Percentiles rank a stretch among this genome's conserved stretches.
These are phyloP conservation scores for Heliconius charithonia DNA, from an alignment of 2,888 invertebrate genomes.

Conservation along the genomic window DNA sequence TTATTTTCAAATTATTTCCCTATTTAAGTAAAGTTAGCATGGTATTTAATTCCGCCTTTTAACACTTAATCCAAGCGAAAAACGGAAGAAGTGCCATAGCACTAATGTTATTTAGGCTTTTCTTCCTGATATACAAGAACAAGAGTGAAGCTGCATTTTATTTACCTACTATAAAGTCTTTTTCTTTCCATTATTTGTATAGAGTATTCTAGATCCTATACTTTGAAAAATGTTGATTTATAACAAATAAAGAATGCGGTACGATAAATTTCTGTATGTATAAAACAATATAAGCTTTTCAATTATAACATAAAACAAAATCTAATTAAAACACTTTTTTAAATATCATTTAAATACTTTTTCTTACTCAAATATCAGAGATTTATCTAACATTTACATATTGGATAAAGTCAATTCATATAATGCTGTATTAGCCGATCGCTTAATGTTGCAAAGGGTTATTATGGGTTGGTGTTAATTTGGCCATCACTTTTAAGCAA, in stretches of 20 bases:
- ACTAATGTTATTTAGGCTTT: background rate
- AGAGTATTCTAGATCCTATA: background rate
- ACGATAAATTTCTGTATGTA: background rate
- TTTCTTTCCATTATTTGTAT: background rate
- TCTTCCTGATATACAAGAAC: background rate
- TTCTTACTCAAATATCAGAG: background rate
- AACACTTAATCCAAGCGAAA: background rate
- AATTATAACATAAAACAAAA: no score
- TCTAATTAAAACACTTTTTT: background rate
- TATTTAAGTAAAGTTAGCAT: background rate
- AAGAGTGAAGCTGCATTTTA: background rate
- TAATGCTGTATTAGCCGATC: background rate
- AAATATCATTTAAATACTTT: background rate
- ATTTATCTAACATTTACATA: background rate
- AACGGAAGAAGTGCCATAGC: background rate
- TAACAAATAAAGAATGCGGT: background rate
- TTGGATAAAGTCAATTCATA: background rate
- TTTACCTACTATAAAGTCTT: background rate
- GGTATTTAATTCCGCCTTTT: background rate
- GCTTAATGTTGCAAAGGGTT: background rate
- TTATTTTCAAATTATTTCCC: background rate
- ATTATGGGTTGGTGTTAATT: constrained; percentile 11
- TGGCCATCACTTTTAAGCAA: constrained; percentile 1
- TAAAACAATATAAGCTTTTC: no score
- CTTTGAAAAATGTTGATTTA: background rate